Conservation (phyloP, 2,888 invertebrate genomes). For the Xestia rhomboidea region DNA sequence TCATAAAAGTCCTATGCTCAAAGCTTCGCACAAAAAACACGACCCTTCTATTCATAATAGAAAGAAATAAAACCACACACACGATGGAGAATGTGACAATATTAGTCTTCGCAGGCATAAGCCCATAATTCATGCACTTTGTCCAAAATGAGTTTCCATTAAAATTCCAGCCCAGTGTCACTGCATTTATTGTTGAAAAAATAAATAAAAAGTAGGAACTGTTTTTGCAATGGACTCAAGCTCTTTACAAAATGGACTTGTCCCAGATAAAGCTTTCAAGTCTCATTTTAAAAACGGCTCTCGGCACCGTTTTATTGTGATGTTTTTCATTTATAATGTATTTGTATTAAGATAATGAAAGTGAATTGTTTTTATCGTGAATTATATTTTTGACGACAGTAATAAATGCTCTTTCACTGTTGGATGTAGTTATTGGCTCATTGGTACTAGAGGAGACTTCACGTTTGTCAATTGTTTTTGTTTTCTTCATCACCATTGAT, state of each 20-base stretch:
- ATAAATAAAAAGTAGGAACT: slow-evolving; percentile 44
- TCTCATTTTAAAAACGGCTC: slow-evolving; percentile 68
- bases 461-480: not conserved
- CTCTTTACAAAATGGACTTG: slow-evolving; percentile 78
- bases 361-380: slow-evolving; percentile 24
- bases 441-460: not conserved
- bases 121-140: slow-evolving; percentile 45
- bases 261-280: slow-evolving; percentile 74
- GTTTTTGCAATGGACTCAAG: slow-evolving; percentile 72
- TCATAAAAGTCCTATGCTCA: not conserved
- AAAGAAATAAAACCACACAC: not conserved
- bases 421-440: not conserved
- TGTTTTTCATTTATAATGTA: slow-evolving; percentile 54
- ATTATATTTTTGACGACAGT: not conserved
- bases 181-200: slow-evolving; percentile 45
- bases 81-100: not conserved
- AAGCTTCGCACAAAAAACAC: too few species aligned
- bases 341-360: slow-evolving; percentile 32
- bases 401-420: not conserved
- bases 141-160: slow-evolving; percentile 52
- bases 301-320: slow-evolving; percentile 71
- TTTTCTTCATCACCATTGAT: too few species aligned
- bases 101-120: not conserved
- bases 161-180: slow-evolving; percentile 42
- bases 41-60: fast-evolving